These are phyloP conservation scores for Otolemur crassicaudatus DNA, from an alignment of 2,797 vertebrate species.

Conservation along the genomic window DNA sequence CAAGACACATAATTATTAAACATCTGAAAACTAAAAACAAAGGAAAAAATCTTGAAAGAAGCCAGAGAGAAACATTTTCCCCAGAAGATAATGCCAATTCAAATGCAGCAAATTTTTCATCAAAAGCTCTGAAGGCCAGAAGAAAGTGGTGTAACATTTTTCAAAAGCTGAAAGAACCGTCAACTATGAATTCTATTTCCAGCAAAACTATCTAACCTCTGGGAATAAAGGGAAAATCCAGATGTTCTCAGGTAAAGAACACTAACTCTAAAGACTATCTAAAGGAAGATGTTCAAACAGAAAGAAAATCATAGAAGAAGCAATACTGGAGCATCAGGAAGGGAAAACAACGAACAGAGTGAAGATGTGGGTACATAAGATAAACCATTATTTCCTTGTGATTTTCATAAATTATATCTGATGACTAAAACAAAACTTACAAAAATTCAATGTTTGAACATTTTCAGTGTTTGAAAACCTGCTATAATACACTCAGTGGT, in stretches of 20 bases:
- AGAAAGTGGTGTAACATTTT: neutral
- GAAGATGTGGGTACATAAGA: neutral
- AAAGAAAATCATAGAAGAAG: slow-evolving; percentile 49
- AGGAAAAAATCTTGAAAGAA: neutral
- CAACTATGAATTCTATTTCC: slow-evolving; percentile 42
- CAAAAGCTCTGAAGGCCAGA: neutral
- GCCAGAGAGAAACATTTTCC: neutral
- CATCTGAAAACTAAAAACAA: slow-evolving; percentile 11
- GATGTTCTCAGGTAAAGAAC: slow-evolving; percentile 11
- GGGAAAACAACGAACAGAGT: neutral
- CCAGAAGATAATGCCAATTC: neutral
- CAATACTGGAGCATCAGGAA: neutral
- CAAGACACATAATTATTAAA: slow-evolving; percentile 1
- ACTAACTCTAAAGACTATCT: neutral
- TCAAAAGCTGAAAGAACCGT: neutral
- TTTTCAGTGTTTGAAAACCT: neutral
- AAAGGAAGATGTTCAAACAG: slow-evolving; percentile 37
- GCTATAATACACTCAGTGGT: neutral
- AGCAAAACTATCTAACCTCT: slow-evolving; percentile 53
- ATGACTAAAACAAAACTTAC: slow-evolving; percentile 2
- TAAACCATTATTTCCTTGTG: neutral
- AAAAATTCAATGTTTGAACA: slow-evolving; percentile 17
- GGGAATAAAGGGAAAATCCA: slow-evolving; percentile 35
- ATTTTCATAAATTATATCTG: slow-evolving; percentile 5
- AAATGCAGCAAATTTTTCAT: slow-evolving; percentile 17